Conservation (phyloP, 2,113 vertebrate species). For the Paramormyrops kingsleyae region DNA sequence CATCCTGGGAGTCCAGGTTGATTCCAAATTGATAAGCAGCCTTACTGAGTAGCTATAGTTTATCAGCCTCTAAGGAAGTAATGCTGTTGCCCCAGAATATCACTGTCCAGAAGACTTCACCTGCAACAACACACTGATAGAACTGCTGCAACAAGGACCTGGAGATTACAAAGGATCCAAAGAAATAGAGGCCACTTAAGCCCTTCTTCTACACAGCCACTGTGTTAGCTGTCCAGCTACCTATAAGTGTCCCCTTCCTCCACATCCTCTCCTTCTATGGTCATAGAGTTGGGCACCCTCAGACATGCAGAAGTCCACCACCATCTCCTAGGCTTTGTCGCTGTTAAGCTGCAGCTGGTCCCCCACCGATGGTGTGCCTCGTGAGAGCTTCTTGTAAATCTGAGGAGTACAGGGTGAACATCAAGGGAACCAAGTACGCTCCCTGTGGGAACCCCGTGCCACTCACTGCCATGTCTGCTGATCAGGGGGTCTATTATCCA, state of each 20-base stretch:
- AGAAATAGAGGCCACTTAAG: background rate
- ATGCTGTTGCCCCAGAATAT: background rate
- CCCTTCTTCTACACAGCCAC: background rate
- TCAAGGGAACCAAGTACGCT: background rate
- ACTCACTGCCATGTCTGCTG: background rate
- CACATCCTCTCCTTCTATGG: background rate
- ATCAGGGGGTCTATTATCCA: background rate
- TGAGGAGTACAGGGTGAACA: background rate
- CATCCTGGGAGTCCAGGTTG: background rate
- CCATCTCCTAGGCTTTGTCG: background rate
- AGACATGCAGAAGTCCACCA: background rate
- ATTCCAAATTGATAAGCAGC: background rate
- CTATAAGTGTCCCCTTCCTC: background rate
- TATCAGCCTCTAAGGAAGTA: background rate
- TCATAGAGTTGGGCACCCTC: background rate
- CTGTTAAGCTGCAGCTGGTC: background rate
- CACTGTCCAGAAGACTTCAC: background rate
- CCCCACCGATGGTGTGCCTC: background rate
- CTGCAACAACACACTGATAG: background rate
- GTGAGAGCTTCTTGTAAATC: background rate
- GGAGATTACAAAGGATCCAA: background rate
- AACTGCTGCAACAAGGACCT: background rate
- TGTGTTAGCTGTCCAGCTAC: background rate
- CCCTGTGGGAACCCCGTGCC: background rate
- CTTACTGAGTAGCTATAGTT: background rate